These are phyloP conservation scores for Amazona guildingii DNA, from an alignment of 2,113 vertebrate genomes.

Conservation along the genomic window DNA sequence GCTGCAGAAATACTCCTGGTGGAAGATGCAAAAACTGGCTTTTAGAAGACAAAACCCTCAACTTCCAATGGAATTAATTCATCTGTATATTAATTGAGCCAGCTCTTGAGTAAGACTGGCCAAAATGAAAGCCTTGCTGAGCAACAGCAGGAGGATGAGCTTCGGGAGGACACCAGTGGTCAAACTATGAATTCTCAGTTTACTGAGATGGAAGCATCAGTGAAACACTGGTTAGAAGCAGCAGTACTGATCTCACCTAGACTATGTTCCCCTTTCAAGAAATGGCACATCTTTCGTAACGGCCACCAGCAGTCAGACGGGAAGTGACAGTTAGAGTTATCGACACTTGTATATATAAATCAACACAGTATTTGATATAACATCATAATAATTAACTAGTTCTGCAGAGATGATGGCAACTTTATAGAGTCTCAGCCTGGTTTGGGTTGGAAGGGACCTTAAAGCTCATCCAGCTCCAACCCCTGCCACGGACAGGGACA, in stretches of 20 bases:
- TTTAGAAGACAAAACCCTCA: neutral
- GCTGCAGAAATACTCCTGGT: neutral
- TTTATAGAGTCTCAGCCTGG: neutral
- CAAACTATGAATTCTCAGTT: neutral
- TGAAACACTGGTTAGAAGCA: neutral
- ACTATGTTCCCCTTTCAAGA: neutral
- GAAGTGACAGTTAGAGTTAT: neutral
- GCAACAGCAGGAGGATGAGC: neutral
- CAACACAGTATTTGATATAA: neutral
- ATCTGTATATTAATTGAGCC: neutral
- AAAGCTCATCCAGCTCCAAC: neutral
- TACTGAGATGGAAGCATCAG: neutral
- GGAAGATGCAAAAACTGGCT: neutral
- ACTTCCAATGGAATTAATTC: neutral
- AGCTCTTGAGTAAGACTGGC: neutral
- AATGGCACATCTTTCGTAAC: rapidly evolving
- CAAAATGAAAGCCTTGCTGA: neutral
- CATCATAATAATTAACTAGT: neutral
- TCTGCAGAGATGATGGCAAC: neutral
- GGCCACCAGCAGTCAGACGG: neutral
- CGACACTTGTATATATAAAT: neutral
- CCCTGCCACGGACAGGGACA: rapidly evolving
- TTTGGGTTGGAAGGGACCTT: neutral
- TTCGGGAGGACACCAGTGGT: neutral
- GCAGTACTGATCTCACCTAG: no score